Percentiles rank a stretch among this genome's conserved stretches.
Conservation (phyloP, 2,113 vertebrate species). For the Ceyx melanurus region DNA sequence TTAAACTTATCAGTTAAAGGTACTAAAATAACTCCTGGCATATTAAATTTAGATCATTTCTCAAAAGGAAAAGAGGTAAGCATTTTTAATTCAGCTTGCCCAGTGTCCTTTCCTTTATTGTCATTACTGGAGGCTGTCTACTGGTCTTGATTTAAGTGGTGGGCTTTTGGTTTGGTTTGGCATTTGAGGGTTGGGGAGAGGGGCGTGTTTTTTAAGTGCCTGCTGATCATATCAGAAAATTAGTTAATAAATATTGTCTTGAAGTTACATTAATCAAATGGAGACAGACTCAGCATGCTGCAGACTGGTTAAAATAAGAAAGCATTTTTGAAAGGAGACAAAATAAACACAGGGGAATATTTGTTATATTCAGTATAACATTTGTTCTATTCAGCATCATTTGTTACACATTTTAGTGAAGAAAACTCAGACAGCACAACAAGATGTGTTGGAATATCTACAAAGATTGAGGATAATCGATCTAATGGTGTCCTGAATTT, state of each 20-base stretch:
- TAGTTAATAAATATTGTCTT: not conserved
- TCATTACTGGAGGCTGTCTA: not conserved
- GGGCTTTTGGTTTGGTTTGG: not conserved
- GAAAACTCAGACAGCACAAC: not conserved
- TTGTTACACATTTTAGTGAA: not conserved
- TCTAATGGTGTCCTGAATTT: not conserved
- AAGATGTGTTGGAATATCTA: not conserved
- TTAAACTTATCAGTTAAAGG: conserved; percentile 48
- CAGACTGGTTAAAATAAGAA: conserved; percentile 21
- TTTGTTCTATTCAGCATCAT: not conserved
- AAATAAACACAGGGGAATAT: not conserved
- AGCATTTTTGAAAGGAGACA: not conserved
- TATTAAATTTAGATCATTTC: conserved; percentile 64
- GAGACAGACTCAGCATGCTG: not conserved
- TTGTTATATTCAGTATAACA: not conserved
- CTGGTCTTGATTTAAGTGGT: not conserved
- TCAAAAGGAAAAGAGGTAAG: conserved; percentile 61
- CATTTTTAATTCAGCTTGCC: not conserved
- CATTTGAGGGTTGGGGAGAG: not conserved
- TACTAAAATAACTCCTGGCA: conserved; percentile 46
- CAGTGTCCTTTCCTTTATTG: not conserved
- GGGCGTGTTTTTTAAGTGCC: not conserved
- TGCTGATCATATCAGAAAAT: conserved; percentile 33
- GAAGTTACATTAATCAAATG: conserved; percentile 29
- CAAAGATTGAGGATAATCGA: not conserved